Conservation (phyloP, 1,140 invertebrate genomes). For the Drosophila nigrodunni region DNA sequence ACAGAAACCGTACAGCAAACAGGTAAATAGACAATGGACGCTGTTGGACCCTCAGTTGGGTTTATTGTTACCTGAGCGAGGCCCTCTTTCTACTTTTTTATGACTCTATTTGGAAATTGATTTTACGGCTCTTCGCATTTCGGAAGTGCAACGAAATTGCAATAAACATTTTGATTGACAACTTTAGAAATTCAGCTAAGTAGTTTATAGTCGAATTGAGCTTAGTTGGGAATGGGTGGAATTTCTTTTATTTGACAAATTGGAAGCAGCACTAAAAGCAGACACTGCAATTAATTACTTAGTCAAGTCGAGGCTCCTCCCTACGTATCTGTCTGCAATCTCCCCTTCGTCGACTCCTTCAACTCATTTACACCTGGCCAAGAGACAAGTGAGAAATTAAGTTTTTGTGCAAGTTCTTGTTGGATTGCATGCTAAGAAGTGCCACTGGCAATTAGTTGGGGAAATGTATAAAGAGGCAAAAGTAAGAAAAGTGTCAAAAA, state of each 20-base stretch:
- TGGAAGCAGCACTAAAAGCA: constrained; percentile 67
- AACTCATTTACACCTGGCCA: constrained; percentile 32
- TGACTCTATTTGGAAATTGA: constrained; percentile 75
- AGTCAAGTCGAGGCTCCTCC: constrained; percentile 43
- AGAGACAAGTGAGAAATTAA: constrained; percentile 81
- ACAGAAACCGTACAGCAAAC: constrained; percentile 31
- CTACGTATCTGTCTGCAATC: not conserved
- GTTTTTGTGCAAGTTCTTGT: constrained; percentile 36
- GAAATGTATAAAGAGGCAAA: constrained; percentile 63
- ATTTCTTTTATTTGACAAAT: constrained; percentile 59
- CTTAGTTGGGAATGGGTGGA: not conserved
- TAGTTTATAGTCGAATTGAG: constrained; percentile 12
- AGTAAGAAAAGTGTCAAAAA: constrained; percentile 5
- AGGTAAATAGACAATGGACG: constrained; percentile 52
- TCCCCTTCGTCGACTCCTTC: not conserved
- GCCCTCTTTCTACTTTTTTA: constrained; percentile 52
- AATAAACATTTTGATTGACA: constrained; percentile 60
- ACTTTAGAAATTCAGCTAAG: not conserved
- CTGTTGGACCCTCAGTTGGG: constrained; percentile 52
- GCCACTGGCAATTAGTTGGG: constrained; percentile 60
- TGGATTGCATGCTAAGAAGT: no score
- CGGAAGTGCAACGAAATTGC: constrained; percentile 72
- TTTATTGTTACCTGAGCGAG: constrained; percentile 69
- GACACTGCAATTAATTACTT: constrained; percentile 79
- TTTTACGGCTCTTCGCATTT: constrained; percentile 60